Evolutionary conservation across 2,113 vertebrate genomes (phyloP).

Genomic region (Istiophorus platypterus): DNA sequence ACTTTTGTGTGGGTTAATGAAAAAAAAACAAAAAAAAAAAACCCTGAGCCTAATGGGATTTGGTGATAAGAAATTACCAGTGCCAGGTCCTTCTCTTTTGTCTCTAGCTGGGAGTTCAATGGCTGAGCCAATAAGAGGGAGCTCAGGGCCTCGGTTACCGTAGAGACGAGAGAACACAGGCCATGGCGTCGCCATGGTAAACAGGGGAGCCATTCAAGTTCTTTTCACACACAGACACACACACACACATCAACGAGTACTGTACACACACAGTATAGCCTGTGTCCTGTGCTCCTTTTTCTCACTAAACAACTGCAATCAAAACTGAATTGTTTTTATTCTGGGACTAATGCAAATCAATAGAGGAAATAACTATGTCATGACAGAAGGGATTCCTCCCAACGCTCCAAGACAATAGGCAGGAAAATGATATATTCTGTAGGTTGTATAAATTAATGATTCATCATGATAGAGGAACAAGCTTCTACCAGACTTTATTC

Average conservation of each 20-base stretch:
- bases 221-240: slow-evolving; percentile 81
- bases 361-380: neutral
- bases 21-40: slow-evolving; percentile 59
- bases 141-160: slow-evolving; percentile 94
- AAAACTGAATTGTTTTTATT: slow-evolving; percentile 23
- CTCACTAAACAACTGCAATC: slow-evolving; percentile 21
- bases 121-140: slow-evolving; percentile 94
- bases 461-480: neutral
- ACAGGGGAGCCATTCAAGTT: slow-evolving; percentile 93
- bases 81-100: slow-evolving; percentile 90
- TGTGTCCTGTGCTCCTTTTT: slow-evolving; percentile 10
- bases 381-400: slow-evolving; percentile 7
- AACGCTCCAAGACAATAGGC: neutral
- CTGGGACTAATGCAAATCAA: neutral
- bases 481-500: neutral
- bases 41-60: slow-evolving; percentile 86
- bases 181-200: slow-evolving; percentile 93
- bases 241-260: neutral
- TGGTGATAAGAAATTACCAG: slow-evolving; percentile 88
- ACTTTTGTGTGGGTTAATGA: slow-evolving; percentile 84
- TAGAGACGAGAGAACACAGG: slow-evolving; percentile 96
- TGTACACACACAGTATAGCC: slow-evolving; percentile 6
- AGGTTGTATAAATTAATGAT: no score
- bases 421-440: neutral
- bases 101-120: slow-evolving; percentile 95